Percentiles rank a stretch among this genome's conserved stretches.
Evolutionary conservation across 2,797 vertebrate genomes (phyloP).

Genomic region (Philypnodon macrostomus): DNA sequence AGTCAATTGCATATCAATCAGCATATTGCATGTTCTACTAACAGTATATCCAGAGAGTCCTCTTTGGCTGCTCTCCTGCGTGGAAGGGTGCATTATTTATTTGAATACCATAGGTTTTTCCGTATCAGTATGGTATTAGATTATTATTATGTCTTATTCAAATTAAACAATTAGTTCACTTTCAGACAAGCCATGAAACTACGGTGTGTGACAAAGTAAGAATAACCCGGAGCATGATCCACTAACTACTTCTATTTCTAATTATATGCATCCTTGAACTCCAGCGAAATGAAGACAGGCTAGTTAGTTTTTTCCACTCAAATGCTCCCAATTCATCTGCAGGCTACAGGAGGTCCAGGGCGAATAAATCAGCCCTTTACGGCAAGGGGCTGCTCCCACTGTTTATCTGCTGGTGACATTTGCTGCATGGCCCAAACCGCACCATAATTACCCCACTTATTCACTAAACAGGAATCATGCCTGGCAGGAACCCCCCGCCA

Average conservation of each 20-base stretch:
- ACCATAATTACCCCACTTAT: conserved; percentile 97
- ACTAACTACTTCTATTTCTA: conserved; percentile 83
- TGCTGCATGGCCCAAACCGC: conserved; percentile 87
- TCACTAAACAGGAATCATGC: conserved; percentile 93
- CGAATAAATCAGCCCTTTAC: conserved; percentile 91
- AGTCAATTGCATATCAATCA: background rate
- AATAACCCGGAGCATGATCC: conserved; percentile 80
- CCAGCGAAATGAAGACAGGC: conserved; percentile 83
- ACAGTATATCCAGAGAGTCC: too few species aligned
- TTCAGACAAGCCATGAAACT: conserved; percentile 31
- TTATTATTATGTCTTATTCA: conserved; percentile 9
- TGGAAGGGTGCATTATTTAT: too few species aligned
- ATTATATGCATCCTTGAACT: conserved; percentile 95
- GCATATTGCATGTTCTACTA: too few species aligned
- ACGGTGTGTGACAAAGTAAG: conserved; percentile 68
- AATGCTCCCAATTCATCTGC: conserved; percentile 89
- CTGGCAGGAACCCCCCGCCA: conserved; percentile 89
- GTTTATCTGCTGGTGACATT: conserved; percentile 99
- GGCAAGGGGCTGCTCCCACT: conserved; percentile 88
- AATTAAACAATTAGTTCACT: conserved; percentile 32
- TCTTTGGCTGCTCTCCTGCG: too few species aligned
- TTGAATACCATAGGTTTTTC: too few species aligned
- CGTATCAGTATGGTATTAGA: too few species aligned
- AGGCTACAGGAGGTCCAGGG: conserved; percentile 72
- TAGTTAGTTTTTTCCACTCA: conserved; percentile 81